These are phyloP conservation scores for Phymanthus crucifer DNA, from an alignment of 92 coral and sea anemone genomes.

Conservation along the genomic window DNA sequence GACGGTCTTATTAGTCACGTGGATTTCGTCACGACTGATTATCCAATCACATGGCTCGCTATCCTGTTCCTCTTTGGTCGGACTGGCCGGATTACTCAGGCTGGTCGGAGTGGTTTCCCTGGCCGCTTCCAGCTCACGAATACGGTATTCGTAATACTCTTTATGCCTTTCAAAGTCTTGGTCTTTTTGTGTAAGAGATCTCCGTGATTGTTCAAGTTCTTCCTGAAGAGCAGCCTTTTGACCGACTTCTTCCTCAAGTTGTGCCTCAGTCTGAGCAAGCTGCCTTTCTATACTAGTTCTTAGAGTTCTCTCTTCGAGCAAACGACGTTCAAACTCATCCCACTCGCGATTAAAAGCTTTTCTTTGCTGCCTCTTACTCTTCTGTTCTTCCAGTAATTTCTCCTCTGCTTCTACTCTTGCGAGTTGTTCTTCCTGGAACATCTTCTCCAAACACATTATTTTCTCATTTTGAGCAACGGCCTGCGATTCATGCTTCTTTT, in stretches of 20 bases:
- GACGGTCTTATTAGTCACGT: constrained; percentile 50
- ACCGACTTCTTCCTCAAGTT: constrained; percentile 50
- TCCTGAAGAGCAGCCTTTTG: constrained; percentile 45
- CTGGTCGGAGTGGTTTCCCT: constrained; percentile 19
- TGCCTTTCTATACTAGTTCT: constrained; percentile 57
- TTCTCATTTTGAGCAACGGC: constrained; percentile 38
- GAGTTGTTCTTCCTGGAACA: constrained; percentile 30
- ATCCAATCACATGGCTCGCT: constrained; percentile 76
- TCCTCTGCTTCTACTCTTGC: constrained; percentile 39
- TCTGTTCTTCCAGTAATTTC: constrained; percentile 57
- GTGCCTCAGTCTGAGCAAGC: constrained; percentile 19
- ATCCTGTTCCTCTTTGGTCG: constrained; percentile 16
- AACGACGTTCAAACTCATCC: constrained; percentile 79
- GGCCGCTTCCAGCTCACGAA: constrained; percentile 46
- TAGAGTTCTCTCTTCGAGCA: constrained; percentile 73
- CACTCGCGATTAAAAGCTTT: constrained; percentile 73
- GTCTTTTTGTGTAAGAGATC: constrained; percentile 23
- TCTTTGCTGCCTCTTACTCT: constrained; percentile 59
- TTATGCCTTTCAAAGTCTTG: constrained; percentile 39
- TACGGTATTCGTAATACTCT: constrained; percentile 39
- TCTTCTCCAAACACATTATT: constrained; percentile 40
- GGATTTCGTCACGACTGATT: constrained; percentile 79
- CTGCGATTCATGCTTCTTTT: constrained; percentile 38
- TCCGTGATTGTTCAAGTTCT: constrained; percentile 44
- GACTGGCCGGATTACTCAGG: not conserved